Evolutionary conservation across 2,113 vertebrate species (phyloP).

Genomic region (Urocynchramus pylzowi): DNA sequence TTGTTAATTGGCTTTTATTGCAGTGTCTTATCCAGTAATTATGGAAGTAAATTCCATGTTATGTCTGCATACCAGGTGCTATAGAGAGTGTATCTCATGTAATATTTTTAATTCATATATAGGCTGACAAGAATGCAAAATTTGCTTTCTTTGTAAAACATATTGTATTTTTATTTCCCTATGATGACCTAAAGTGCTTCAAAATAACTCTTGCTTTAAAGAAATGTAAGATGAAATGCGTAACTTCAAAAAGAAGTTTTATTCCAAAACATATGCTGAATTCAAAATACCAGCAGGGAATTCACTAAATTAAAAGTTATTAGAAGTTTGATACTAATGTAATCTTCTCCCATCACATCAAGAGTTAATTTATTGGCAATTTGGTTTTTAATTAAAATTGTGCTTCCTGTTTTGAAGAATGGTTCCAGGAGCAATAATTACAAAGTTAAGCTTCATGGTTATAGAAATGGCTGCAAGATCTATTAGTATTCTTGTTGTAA

Average conservation of each 20-base stretch:
- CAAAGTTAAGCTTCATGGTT: background rate
- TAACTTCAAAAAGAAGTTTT: background rate
- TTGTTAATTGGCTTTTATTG: background rate
- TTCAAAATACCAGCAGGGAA: background rate
- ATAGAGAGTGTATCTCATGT: background rate
- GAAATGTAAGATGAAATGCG: background rate
- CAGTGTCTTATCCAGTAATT: background rate
- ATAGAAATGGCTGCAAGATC: background rate
- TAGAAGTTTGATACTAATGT: background rate
- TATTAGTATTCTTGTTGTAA: background rate
- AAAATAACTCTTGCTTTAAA: background rate
- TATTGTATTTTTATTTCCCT: background rate
- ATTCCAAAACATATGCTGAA: background rate
- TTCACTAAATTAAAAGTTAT: background rate
- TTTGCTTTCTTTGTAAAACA: background rate
- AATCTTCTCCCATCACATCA: background rate
- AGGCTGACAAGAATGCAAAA: background rate
- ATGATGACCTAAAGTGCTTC: background rate
- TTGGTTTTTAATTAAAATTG: background rate
- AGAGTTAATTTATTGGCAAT: background rate
- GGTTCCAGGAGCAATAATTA: background rate
- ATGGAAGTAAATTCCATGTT: background rate
- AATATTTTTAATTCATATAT: background rate
- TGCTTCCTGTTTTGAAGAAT: slow-evolving; percentile 5
- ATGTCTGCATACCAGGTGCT: background rate